phyloP scores from a whole-genome alignment of 2,113 vertebrate species.

The Plecotus auritus region DNA sequence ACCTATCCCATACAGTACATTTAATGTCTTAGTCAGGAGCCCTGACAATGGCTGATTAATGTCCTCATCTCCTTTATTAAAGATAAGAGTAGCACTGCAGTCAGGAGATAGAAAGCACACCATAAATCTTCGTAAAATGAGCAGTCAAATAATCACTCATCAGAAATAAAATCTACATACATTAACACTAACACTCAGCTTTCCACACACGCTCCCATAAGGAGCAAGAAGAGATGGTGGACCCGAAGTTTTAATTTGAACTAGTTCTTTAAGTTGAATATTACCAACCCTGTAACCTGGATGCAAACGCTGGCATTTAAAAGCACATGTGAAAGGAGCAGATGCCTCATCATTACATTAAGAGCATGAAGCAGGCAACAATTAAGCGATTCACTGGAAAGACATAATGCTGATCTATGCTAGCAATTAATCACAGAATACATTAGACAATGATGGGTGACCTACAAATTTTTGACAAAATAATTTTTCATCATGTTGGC shows the following conservation, averaged over 20 bases:
- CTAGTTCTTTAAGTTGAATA: conserved; percentile 84
- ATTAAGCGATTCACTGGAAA: conserved; percentile 97
- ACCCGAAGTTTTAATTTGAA: conserved; percentile 85
- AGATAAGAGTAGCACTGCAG: conserved; percentile 99
- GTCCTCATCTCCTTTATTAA: conserved; percentile 99
- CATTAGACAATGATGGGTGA: conserved; percentile 99
- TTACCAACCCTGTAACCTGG: conserved; percentile 85
- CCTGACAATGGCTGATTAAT: conserved; percentile 99
- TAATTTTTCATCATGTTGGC: conserved; percentile 98
- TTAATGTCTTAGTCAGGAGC: conserved; percentile 99
- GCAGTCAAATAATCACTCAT: conserved; percentile 99
- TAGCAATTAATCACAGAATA: conserved; percentile 98
- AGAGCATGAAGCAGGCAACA: conserved; percentile 96
- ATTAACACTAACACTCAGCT: conserved; percentile 94
- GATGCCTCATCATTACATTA: conserved; percentile 94
- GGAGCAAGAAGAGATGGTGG: conserved; percentile 76
- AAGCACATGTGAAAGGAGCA: conserved; percentile 91
- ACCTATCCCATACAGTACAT: conserved; percentile 99
- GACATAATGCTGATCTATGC: conserved; percentile 99
- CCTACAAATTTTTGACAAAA: conserved; percentile 98
- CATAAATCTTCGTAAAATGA: conserved; percentile 99
- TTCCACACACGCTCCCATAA: conserved; percentile 83
- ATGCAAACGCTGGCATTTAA: conserved; percentile 88
- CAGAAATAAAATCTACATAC: conserved; percentile 99
- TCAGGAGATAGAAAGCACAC: conserved; percentile 98